A percentile compares a stretch with the other conserved stretches of the same genome.
phyloP scores from a whole-genome alignment of 2,797 vertebrate species.

The Silurus aristotelis region DNA sequence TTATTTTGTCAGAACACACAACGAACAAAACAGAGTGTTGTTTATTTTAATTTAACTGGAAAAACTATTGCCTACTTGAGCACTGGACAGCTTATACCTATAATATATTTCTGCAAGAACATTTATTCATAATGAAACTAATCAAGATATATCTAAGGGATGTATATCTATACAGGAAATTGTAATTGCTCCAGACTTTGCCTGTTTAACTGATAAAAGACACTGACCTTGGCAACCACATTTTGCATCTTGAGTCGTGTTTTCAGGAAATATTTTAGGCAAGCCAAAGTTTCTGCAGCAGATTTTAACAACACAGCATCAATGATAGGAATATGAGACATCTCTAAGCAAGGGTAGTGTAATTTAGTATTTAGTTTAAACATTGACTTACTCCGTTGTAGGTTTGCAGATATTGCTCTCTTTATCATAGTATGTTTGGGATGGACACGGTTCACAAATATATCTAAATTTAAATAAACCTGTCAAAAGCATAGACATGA shows the following conservation, averaged over 20 bases:
- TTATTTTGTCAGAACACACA: background rate
- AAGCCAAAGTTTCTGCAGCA: conserved; percentile 59
- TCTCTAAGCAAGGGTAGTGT: background rate
- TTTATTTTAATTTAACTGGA: background rate
- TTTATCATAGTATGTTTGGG: conserved; percentile 54
- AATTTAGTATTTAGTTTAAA: background rate
- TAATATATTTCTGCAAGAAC: background rate
- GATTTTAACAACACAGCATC: conserved; percentile 36
- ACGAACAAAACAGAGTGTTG: background rate
- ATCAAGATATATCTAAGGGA: background rate
- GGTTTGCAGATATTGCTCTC: conserved; percentile 54
- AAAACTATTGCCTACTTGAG: background rate
- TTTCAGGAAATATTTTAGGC: conserved; percentile 58
- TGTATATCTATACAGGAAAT: background rate
- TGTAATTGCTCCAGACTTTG: background rate
- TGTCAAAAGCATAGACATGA: conserved; percentile 26
- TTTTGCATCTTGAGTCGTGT: conserved; percentile 62
- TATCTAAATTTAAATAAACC: conserved; percentile 51
- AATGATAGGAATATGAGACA: background rate
- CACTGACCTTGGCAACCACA: conserved; percentile 58
- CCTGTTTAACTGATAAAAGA: conserved; percentile 4
- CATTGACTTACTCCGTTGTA: conserved; percentile 60
- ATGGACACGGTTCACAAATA: conserved; percentile 58
- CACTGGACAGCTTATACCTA: background rate
- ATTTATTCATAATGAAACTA: background rate